phyloP scores from a whole-genome alignment of 2,113 vertebrate genomes.

The Halichoerus grypus region DNA sequence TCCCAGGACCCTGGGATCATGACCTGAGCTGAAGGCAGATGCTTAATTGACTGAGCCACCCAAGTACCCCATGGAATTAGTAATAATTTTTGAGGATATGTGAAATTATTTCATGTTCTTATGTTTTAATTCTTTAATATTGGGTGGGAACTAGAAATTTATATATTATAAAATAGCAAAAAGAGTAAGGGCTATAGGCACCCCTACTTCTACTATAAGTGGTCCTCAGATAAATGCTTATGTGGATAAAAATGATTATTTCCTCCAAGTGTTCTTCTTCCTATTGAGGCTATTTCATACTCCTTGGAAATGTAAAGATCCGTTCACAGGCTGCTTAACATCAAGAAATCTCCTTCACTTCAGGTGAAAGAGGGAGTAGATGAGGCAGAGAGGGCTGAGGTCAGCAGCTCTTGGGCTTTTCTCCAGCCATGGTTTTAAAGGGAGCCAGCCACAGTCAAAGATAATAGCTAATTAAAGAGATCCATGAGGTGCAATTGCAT shows the following conservation, averaged over 20 bases:
- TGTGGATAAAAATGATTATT: background rate
- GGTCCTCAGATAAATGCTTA: background rate
- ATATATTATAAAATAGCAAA: background rate
- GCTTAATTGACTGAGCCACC: no score
- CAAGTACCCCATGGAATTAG: background rate
- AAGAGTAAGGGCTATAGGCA: background rate
- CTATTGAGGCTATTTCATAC: background rate
- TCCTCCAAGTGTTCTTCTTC: background rate
- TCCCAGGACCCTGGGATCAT: no score
- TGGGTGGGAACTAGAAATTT: background rate
- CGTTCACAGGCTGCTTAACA: background rate
- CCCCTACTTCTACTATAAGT: background rate
- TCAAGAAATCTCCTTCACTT: background rate
- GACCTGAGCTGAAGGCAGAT: no score
- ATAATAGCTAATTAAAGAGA: background rate
- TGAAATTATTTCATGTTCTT: constrained; percentile 35
- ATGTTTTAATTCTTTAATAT: constrained; percentile 2
- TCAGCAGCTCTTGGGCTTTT: background rate
- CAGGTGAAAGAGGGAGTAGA: background rate
- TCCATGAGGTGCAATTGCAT: fast-evolving
- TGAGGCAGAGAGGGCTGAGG: background rate
- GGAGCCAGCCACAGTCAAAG: background rate
- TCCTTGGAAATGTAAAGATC: background rate
- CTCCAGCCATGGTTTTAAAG: background rate
- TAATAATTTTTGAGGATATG: background rate